Percentiles rank a stretch among this genome's conserved stretches.
These are phyloP conservation scores for Heteropelma amictum DNA, from an alignment of 2,888 invertebrate species.

Conservation along the genomic window DNA sequence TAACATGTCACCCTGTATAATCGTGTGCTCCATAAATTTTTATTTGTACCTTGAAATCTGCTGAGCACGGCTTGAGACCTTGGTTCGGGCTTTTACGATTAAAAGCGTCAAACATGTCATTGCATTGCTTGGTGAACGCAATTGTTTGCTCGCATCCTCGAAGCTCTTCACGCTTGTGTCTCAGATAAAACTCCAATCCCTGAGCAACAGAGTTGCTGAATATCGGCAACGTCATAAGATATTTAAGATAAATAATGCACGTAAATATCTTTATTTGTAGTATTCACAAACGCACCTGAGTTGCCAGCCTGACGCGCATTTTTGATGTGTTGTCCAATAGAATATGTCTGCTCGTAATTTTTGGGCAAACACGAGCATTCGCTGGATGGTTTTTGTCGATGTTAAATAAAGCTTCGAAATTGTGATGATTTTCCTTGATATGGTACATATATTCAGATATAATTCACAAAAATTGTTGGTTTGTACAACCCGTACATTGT, in stretches of 20 bases:
- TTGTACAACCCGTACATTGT: too few species aligned
- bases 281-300: constrained; percentile 11
- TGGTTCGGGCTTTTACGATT: constrained; percentile 36
- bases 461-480: too few species aligned
- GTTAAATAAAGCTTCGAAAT: neutral
- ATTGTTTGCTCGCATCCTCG: constrained; percentile 20
- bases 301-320: constrained; percentile 36
- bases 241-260: neutral
- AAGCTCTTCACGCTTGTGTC: neutral
- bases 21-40: too few species aligned
- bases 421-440: too few species aligned
- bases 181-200: constrained; percentile 20
- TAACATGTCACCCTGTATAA: too few species aligned
- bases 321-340: constrained; percentile 35
- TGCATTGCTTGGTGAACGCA: constrained; percentile 12
- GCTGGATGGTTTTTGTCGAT: neutral
- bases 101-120: constrained; percentile 34
- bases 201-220: constrained; percentile 38
- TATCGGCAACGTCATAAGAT: constrained; percentile 2
- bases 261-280: neutral
- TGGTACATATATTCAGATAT: too few species aligned
- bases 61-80: constrained; percentile 1
- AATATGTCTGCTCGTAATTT: constrained; percentile 35
- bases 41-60: constrained; percentile 4
- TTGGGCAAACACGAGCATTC: constrained; percentile 37